Evolutionary conservation across 2,797 vertebrate genomes (phyloP).

Genomic region (Myotis planiceps): DNA sequence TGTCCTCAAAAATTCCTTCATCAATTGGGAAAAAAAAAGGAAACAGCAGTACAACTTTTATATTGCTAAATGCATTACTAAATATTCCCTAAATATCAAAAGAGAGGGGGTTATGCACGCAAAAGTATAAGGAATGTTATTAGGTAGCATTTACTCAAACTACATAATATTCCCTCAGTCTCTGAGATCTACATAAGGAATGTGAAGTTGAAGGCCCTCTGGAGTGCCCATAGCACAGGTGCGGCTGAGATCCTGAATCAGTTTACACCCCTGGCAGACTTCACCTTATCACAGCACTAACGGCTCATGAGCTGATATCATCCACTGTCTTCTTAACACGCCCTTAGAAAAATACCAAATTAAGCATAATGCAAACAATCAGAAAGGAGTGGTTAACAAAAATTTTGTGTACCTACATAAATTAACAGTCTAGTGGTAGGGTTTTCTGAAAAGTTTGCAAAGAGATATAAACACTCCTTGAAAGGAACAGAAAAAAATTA

Average conservation of each 20-base stretch:
- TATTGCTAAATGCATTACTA: neutral
- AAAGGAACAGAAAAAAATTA: neutral
- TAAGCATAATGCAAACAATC: neutral
- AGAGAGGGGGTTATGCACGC: neutral
- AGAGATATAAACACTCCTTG: neutral
- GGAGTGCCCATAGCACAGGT: neutral
- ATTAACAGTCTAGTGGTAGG: neutral
- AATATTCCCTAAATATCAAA: neutral
- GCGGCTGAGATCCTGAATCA: neutral
- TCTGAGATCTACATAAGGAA: neutral
- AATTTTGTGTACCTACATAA: neutral
- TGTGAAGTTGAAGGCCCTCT: neutral
- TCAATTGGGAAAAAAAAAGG: neutral
- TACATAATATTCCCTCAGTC: neutral
- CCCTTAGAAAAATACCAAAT: neutral
- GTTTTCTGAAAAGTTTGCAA: neutral
- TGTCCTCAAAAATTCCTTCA: neutral
- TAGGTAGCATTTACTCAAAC: neutral
- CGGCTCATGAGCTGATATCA: neutral
- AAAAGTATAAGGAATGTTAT: neutral
- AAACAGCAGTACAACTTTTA: neutral
- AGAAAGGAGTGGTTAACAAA: neutral
- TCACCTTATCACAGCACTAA: neutral
- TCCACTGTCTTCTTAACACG: neutral
- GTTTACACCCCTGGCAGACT: neutral